Conservation (phyloP, 2,797 vertebrate species). For the Aeoliscus strigatus region DNA sequence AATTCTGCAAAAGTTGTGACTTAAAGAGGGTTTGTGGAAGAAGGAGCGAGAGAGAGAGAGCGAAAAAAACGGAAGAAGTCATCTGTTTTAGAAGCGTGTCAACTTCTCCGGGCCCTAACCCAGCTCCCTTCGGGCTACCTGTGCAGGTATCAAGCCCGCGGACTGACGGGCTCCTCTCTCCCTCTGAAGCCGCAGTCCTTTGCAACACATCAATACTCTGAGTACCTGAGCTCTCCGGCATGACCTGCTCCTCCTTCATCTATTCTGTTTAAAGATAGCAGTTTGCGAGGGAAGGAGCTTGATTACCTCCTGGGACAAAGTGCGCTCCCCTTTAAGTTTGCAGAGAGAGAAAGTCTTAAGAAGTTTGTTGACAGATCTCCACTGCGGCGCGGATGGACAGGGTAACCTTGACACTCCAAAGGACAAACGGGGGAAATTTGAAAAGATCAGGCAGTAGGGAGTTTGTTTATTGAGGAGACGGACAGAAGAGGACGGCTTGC, state of each 20-base stretch:
- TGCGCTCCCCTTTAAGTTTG: constrained; percentile 61
- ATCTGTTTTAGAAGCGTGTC: constrained; percentile 20
- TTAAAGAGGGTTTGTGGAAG: constrained; percentile 18
- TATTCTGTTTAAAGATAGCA: constrained; percentile 67
- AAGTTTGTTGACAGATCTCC: constrained; percentile 70
- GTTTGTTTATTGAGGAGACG: constrained; percentile 49
- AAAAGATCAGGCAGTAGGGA: constrained; percentile 57
- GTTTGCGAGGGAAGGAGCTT: constrained; percentile 54
- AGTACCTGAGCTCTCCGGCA: constrained; percentile 60
- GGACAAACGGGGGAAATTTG: constrained; percentile 61
- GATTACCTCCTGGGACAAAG: constrained; percentile 66
- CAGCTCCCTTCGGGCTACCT: constrained; percentile 58
- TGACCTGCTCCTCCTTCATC: constrained; percentile 68
- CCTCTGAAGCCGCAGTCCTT: constrained; percentile 59
- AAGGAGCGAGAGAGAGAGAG: constrained; percentile 3
- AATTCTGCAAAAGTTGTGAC: constrained; percentile 43
- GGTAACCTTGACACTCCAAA: constrained; percentile 67
- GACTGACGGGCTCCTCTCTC: constrained; percentile 51
- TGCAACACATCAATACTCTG: constrained; percentile 67
- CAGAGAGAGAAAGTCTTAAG: constrained; percentile 62
- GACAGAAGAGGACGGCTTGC: constrained; percentile 18
- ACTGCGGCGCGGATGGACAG: constrained; percentile 52
- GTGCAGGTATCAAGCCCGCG: constrained; percentile 57
- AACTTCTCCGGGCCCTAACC: constrained; percentile 48
- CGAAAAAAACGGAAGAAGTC: constrained; percentile 11